phyloP scores from a whole-genome alignment of 2,113 vertebrate species.

The Nerophis ophidion region DNA sequence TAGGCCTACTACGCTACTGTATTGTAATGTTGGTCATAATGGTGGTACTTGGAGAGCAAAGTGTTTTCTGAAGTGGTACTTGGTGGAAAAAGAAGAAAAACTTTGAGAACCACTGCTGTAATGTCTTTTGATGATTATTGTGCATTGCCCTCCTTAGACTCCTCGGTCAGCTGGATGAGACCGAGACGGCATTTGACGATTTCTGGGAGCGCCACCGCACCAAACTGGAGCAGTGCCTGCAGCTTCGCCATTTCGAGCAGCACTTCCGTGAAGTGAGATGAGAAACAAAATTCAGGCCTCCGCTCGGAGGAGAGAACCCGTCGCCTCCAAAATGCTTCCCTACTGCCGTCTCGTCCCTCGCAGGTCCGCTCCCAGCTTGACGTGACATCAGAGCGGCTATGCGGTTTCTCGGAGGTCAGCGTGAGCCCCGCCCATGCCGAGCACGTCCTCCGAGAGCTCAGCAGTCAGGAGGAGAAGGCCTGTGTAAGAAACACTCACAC shows the following conservation, averaged over 20 bases:
- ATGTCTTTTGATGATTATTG: not conserved
- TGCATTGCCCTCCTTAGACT: constrained; percentile 67
- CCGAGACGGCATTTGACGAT: constrained; percentile 87
- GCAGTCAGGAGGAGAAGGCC: constrained; percentile 79
- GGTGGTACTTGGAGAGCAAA: too few relatives aligned
- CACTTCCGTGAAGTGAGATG: constrained; percentile 87
- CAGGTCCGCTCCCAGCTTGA: constrained; percentile 83
- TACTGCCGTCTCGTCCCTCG: constrained; percentile 12
- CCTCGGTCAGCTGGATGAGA: constrained; percentile 86
- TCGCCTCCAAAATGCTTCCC: not conserved
- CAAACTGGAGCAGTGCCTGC: constrained; percentile 91
- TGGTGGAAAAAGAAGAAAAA: too few relatives aligned
- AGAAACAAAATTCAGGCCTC: not conserved
- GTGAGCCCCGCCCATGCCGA: constrained; percentile 84
- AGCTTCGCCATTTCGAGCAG: constrained; percentile 86
- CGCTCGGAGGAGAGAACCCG: not conserved
- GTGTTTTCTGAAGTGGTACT: too few relatives aligned
- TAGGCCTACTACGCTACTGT: too few relatives aligned
- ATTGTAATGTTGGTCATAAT: too few relatives aligned
- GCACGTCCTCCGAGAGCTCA: constrained; percentile 86
- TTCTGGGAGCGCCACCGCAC: constrained; percentile 92
- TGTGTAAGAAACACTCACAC: constrained; percentile 66
- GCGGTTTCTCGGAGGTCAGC: constrained; percentile 80
- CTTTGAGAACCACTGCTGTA: too few relatives aligned
- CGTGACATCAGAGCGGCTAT: constrained; percentile 71